A percentile compares a stretch with the other conserved stretches of the same genome.
Evolutionary conservation across 1,140 invertebrate genomes (phyloP).

Genomic region (Matsumurasca onukii): DNA sequence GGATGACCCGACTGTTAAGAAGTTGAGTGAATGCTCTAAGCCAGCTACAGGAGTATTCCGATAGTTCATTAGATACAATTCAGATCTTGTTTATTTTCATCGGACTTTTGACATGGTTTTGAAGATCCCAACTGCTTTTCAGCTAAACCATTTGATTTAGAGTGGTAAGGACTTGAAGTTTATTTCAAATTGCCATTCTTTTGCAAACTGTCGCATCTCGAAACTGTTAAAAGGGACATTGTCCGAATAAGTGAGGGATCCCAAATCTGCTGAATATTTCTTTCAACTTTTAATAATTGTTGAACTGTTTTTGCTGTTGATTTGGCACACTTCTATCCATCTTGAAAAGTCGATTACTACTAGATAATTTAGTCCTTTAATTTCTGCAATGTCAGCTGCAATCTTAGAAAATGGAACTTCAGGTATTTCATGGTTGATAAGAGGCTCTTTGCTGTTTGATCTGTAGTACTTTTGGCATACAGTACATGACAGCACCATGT

Average conservation of each 20-base stretch:
- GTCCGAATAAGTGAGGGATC: slow-evolving; percentile 45
- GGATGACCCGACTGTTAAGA: too few species aligned
- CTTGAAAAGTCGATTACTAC: slow-evolving; percentile 44
- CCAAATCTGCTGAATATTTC: neutral
- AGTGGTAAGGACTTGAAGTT: too few species aligned
- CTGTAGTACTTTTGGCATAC: neutral
- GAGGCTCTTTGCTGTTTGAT: neutral
- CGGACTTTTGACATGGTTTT: neutral
- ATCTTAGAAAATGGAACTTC: slow-evolving; percentile 6
- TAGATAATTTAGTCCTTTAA: slow-evolving; percentile 10
- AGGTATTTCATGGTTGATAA: slow-evolving; percentile 12
- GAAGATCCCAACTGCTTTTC: slow-evolving; percentile 12
- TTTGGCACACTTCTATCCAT: slow-evolving; percentile 49
- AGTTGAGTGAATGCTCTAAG: slow-evolving; percentile 1
- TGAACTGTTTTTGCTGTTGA: slow-evolving; percentile 46
- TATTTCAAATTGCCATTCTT: too few species aligned
- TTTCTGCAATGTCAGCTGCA: slow-evolving; percentile 17
- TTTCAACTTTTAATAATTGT: neutral
- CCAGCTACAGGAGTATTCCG: neutral
- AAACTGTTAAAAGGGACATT: too few species aligned
- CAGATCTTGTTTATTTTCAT: slow-evolving; percentile 33
- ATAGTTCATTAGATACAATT: slow-evolving; percentile 1
- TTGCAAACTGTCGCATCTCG: too few species aligned
- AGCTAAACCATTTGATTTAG: too few species aligned
- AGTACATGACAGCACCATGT: neutral